A percentile compares a stretch with the other conserved stretches of the same genome.
phyloP scores from a whole-genome alignment of 2,888 invertebrate species.

The Trachelus tabidus region DNA sequence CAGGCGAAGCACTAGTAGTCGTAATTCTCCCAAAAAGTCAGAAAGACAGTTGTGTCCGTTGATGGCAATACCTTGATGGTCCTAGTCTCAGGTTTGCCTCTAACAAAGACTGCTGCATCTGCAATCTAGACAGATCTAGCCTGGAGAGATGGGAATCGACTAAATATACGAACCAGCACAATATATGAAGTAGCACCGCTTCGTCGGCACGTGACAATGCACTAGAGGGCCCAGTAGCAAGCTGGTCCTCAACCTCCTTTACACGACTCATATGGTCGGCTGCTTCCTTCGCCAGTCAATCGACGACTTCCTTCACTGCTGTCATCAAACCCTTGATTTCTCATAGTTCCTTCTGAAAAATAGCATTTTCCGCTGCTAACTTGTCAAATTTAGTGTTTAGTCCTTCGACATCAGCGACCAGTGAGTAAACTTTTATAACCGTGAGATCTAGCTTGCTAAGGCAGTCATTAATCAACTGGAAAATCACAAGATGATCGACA shows the following conservation, averaged over 20 bases:
- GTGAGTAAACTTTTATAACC: background rate
- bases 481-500: too few relatives aligned
- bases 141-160: too few relatives aligned
- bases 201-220: background rate
- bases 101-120: too few relatives aligned
- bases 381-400: background rate
- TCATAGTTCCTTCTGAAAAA: background rate
- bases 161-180: background rate
- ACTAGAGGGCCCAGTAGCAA: background rate
- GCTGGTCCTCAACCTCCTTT: background rate
- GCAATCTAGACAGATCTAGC: too few relatives aligned
- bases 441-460: background rate
- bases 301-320: background rate
- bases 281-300: background rate
- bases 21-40: too few relatives aligned
- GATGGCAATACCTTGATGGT: too few relatives aligned
- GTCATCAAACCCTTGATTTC: background rate
- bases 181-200: background rate
- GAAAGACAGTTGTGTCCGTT: too few relatives aligned
- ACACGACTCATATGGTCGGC: background rate
- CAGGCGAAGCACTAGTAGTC: too few relatives aligned
- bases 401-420: background rate
- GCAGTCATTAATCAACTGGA: too few relatives aligned
- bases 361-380: background rate
- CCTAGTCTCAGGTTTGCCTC: too few relatives aligned